Evolutionary conservation across 1,140 invertebrate genomes (phyloP).

Genomic region (Saxidomus purpurata): DNA sequence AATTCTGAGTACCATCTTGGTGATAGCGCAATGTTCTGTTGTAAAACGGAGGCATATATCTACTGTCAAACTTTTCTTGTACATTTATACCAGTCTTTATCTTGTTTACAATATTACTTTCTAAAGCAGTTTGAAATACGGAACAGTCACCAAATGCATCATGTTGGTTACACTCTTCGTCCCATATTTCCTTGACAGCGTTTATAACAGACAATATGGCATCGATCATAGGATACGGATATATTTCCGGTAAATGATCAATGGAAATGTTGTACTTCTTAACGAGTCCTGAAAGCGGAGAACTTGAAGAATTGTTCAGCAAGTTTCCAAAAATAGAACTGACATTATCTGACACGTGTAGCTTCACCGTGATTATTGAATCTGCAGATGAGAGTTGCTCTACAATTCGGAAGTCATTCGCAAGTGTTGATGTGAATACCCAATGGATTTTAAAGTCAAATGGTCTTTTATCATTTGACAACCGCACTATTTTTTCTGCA

Average conservation of each 20-base stretch:
- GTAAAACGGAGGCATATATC: not conserved
- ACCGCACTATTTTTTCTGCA: not conserved
- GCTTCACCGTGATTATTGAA: not conserved
- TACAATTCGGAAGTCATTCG: not conserved
- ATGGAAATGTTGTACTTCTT: not conserved
- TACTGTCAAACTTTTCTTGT: not conserved
- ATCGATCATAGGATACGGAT: slow-evolving; percentile 38
- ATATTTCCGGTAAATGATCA: not conserved
- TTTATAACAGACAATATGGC: not conserved
- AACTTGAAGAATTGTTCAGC: not conserved
- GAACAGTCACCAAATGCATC: not conserved
- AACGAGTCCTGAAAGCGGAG: not conserved
- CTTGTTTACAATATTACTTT: not conserved
- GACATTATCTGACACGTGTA: not conserved
- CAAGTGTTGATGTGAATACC: not conserved
- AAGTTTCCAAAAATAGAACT: not conserved
- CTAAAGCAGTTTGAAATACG: not conserved
- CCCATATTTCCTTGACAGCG: not conserved
- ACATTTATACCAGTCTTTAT: not conserved
- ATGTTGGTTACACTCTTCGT: not conserved
- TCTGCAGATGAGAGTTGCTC: not conserved
- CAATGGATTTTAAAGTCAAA: not conserved
- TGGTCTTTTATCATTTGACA: not conserved
- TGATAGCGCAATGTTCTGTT: not conserved
- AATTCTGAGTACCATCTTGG: not conserved